Evolutionary conservation across 2,113 vertebrate genomes (phyloP).

Genomic region (Xerus inauris): DNA sequence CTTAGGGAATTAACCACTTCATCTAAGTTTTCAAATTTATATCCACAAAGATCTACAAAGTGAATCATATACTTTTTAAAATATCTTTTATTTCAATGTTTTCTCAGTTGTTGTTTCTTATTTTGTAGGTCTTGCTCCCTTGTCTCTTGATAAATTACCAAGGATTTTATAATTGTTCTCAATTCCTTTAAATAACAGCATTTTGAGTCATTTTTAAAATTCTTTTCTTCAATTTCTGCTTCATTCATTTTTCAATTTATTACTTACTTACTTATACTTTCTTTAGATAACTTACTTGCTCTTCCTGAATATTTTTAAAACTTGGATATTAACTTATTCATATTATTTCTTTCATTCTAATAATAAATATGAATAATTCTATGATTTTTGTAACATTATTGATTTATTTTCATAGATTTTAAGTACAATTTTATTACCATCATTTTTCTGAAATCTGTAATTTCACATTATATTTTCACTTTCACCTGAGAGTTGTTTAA

Average conservation of each 20-base stretch:
- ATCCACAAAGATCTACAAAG: not conserved
- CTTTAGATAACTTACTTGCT: not conserved
- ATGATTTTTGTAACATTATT: too few species aligned
- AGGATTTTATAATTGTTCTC: not conserved
- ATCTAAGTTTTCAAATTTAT: not conserved
- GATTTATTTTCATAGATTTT: not conserved
- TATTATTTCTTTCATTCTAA: not conserved
- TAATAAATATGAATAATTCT: not conserved
- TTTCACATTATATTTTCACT: not conserved
- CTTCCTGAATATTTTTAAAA: not conserved
- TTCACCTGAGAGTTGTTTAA: not conserved
- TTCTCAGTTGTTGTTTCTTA: not conserved
- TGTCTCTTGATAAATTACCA: not conserved
- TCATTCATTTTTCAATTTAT: not conserved
- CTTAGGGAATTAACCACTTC: not conserved
- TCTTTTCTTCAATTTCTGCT: not conserved
- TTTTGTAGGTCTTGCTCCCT: not conserved
- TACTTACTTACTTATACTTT: not conserved
- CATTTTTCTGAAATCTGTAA: not conserved
- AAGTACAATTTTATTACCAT: not conserved
- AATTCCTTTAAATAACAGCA: not conserved
- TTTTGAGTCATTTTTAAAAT: not conserved
- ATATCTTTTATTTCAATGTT: not conserved
- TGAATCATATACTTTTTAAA: not conserved
- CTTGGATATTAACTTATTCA: not conserved